Base-by-base conservation (phyloP, 2,113 vertebrate species). In the Pithys albifrons region DNA sequence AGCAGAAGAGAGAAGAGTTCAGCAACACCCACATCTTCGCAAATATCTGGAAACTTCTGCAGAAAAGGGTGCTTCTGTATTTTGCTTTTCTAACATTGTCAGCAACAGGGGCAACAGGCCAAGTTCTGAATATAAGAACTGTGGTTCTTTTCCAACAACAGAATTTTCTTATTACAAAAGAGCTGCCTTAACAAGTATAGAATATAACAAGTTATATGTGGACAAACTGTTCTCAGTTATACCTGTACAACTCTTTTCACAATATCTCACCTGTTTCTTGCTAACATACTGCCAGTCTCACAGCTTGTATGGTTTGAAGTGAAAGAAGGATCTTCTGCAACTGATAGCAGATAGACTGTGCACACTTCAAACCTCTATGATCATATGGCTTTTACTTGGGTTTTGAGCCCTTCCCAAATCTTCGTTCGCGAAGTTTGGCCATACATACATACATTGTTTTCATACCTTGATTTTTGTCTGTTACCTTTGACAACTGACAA, bases 61-160 rank as follows among this genome's bases (percentile, higher is more conserved):
- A 28, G 31, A 62, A 52, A 49, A 43, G 1, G 9, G 45, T 66
- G 22, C 13, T 15, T 62, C 61, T 59, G 20, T 70, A 29, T 69
- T 85, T 77, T 88, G 22, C 14, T 69, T 69, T 91, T 13, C 37
- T 78, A 51, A 55, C 4, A 11, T 25, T 39, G 17, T 25, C 39
- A 85, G 41, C 39, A 82, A 64, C 7, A 55, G 31, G 25, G n/a
- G 37, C 55, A 88, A 54, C n/a, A 49, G 72, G 31, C 51, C 29
- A 67, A 85, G 19, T 39, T 45, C n/a, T 45, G 28, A 72, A 33
- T 49, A 28, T 15, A 65, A 69, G 65, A 85, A 88, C 58, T 35
- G 7, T 8, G 43, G 19, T 48, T 70, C 1, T 81, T 81, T 77
- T 67, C 33, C 37, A 65, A 28, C 4, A 0, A 2, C 1, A 1